phyloP scores from a whole-genome alignment of 2,797 vertebrate species.

The Taeniopygia guttata region DNA sequence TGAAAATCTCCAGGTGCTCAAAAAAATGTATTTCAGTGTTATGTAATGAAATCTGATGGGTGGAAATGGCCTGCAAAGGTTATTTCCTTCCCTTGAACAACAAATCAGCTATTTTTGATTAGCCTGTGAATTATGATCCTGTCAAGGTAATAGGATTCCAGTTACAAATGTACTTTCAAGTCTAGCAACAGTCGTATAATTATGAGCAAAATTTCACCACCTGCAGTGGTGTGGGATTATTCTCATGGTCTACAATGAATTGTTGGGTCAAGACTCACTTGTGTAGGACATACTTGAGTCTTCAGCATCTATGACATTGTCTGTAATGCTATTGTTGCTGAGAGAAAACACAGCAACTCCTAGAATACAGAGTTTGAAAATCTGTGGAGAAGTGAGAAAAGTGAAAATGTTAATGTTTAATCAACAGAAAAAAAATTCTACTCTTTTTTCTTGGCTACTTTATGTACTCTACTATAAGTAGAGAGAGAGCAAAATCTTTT shows the following conservation, averaged over 20 bases:
- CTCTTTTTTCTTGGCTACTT: background rate
- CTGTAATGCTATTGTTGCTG: background rate
- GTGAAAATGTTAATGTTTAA: background rate
- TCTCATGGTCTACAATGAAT: background rate
- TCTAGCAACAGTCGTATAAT: background rate
- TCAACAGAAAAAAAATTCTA: background rate
- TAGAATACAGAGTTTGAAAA: background rate
- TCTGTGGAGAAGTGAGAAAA: background rate
- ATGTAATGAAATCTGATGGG: background rate
- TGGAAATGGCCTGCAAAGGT: conserved; percentile 12
- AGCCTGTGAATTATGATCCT: background rate
- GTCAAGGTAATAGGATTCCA: background rate
- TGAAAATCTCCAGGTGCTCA: background rate
- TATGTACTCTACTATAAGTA: background rate
- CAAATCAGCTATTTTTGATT: conserved; percentile 28
- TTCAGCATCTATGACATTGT: background rate
- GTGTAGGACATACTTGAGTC: background rate
- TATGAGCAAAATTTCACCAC: background rate
- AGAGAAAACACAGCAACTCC: background rate
- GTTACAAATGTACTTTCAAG: background rate
- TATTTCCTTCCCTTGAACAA: conserved; percentile 3
- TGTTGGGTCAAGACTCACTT: background rate
- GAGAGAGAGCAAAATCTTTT: background rate
- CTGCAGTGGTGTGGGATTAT: background rate
- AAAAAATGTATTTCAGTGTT: background rate